These are phyloP conservation scores for Reticulitermes speratus DNA, from an alignment of 1,140 invertebrate species.

Conservation along the genomic window DNA sequence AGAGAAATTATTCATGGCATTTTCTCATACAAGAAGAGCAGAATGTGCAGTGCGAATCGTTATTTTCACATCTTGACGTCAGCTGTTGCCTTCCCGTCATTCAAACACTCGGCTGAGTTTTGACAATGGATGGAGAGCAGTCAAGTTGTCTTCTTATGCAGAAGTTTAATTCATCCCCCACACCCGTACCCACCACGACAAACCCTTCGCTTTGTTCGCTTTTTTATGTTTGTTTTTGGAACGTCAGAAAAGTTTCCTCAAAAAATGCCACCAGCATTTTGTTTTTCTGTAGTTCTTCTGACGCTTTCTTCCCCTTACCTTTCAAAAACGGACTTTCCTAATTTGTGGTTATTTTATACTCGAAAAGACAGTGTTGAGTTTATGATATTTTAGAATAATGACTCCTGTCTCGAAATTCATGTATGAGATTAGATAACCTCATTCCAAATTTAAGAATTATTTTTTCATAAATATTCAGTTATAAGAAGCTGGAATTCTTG, in stretches of 20 bases:
- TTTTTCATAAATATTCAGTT: too few relatives aligned
- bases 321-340: neutral
- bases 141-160: neutral
- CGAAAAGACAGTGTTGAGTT: neutral
- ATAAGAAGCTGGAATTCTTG: too few relatives aligned
- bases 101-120: neutral
- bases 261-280: neutral
- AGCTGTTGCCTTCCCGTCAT: slow-evolving; percentile 13
- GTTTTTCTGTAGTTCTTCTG: neutral
- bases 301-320: neutral
- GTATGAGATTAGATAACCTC: too few relatives aligned
- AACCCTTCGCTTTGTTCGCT: neutral
- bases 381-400: neutral
- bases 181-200: neutral
- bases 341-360: neutral
- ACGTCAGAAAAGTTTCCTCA: slow-evolving; percentile 5
- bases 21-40: neutral
- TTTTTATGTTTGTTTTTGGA: neutral
- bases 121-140: neutral
- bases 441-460: too few relatives aligned
- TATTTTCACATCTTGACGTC: slow-evolving; percentile 11
- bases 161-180: neutral
- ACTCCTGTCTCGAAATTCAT: too few relatives aligned
- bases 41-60: neutral
- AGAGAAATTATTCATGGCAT: neutral